Evolutionary conservation across 2,113 vertebrate species (phyloP).

Genomic region (Notothenia rossii): DNA sequence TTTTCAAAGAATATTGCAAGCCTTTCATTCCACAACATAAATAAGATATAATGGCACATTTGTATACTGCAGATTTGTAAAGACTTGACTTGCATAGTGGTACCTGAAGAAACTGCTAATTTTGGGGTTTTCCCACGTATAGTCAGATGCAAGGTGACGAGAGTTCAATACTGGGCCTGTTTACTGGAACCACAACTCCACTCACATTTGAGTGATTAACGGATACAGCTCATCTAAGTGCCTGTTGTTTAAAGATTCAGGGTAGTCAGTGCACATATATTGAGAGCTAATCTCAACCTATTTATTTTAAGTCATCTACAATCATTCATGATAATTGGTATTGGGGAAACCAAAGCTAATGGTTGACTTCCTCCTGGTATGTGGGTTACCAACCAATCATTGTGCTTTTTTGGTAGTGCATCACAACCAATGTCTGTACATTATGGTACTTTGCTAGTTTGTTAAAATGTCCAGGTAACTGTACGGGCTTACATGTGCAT

Average conservation of each 20-base stretch:
- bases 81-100: not conserved
- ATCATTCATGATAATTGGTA: not conserved
- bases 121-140: not conserved
- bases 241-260: not conserved
- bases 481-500: not conserved
- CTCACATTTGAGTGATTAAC: not conserved
- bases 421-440: not conserved
- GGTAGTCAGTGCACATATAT: not conserved
- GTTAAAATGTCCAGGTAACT: not conserved
- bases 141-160: not conserved
- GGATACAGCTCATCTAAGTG: not conserved
- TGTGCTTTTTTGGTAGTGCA: not conserved
- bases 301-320: not conserved
- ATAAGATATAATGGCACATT: not conserved
- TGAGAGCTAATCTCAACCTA: slow-evolving; percentile 2
- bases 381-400: not conserved
- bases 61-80: not conserved
- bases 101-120: not conserved
- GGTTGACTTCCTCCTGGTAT: not conserved
- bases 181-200: not conserved
- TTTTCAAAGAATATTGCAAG: not conserved
- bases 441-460: not conserved
- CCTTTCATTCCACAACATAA: not conserved
- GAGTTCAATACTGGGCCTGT: not conserved
- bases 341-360: not conserved